Evolutionary conservation across 2,797 vertebrate genomes (phyloP), one percentile per base, ranked within the genome.

Genomic region (Botia almorhae): DNA sequence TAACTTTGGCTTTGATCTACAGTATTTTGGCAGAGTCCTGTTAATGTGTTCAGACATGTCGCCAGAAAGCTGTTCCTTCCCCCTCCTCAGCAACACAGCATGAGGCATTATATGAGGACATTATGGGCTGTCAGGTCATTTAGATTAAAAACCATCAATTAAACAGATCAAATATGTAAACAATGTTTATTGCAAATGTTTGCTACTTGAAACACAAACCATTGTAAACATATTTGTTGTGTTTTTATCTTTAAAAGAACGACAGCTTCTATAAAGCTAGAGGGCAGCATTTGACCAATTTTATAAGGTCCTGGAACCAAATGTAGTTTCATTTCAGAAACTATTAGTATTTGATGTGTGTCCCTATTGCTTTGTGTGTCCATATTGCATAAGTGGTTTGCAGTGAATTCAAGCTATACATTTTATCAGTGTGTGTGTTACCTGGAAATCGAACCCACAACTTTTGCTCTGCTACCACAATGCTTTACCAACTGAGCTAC

Each of bases 21-120:
- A 76, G 61, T 80, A 80, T 88, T 87, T 81, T 85, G 16, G 63
- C 56, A 21, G 61, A 67, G 63, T 69, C 46, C 73, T 67, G 69
- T 82, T 87, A 84, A 89, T 91, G 81, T 88, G 92, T 89, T 71
- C 60, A 82, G 74, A 83, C 92, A 89, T 51, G 91, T 81, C 36
- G 74, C 79, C 39, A 67, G 78, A 84, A 87, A 90, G 69, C 69
- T 77, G 81, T 29, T 68, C 77, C 78, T 61, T 78, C 70, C 87
- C 84, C 81, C 36, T 82, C 61, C 75, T 53, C 51, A 78, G 69
- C 70, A 60, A 63, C 85, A n/a, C 90, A 87, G 89, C 72, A 55
- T 56, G 87, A 74, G 51, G 81, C 8, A 7, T 69, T 36, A 19
- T 75, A 75, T 82, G 84, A 82, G 72, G 81, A 88, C 84, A 85